Percentiles rank a stretch among this genome's conserved stretches.
phyloP scores from a whole-genome alignment of 2,888 invertebrate species.

The Brachyptera putata region DNA sequence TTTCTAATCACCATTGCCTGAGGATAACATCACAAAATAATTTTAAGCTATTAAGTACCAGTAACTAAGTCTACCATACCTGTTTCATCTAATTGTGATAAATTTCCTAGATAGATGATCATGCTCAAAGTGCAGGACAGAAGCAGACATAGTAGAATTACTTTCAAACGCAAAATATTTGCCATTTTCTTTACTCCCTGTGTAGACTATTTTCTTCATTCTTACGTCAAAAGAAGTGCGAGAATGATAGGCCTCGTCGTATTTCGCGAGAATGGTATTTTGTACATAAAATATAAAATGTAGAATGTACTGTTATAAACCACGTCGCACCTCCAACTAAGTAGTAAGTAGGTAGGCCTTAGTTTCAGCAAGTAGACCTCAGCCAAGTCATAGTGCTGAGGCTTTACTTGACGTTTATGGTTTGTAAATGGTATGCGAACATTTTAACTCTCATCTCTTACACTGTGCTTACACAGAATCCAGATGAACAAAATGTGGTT shows the following conservation, averaged over 20 bases:
- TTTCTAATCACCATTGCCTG: no score
- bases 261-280: background rate
- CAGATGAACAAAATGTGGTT: no score
- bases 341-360: no score
- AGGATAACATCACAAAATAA: background rate
- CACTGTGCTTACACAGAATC: no score
- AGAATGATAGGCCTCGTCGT: background rate
- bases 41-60: background rate
- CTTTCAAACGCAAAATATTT: slow-evolving; percentile 28
- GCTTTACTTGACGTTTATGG: no score
- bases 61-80: slow-evolving; percentile 10
- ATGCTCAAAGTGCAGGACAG: slow-evolving; percentile 26
- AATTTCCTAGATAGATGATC: slow-evolving; percentile 26
- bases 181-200: slow-evolving; percentile 15
- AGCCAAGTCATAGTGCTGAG: no score
- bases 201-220: slow-evolving; percentile 1
- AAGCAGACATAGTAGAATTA: slow-evolving; percentile 24
- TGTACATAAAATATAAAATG: background rate
- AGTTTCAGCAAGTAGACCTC: no score
- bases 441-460: no score
- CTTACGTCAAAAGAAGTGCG: background rate
- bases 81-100: slow-evolving; percentile 26
- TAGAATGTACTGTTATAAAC: slow-evolving; percentile 3
- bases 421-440: no score
- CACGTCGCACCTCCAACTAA: slow-evolving; percentile 1